Percentiles rank a stretch among this genome's conserved stretches.
These are phyloP conservation scores for Tautogolabrus adspersus DNA, from an alignment of 2,113 vertebrate species.

Conservation along the genomic window DNA sequence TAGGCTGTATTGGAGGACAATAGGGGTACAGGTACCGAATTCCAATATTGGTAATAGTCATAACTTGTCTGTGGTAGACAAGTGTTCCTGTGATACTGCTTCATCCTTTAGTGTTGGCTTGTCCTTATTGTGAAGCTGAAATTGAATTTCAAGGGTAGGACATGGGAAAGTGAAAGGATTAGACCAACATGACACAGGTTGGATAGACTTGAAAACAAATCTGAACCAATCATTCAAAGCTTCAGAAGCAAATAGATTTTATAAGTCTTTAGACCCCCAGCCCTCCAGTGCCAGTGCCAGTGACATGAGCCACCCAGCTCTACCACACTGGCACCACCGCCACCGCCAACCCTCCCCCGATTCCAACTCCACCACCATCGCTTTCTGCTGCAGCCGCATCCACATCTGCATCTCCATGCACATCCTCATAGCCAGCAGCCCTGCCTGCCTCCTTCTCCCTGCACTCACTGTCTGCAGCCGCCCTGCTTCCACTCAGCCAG, in stretches of 20 bases:
- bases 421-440: conserved; percentile 63
- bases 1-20: too few relatives aligned
- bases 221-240: conserved; percentile 2
- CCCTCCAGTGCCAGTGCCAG: conserved; percentile 2
- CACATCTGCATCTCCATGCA: conserved; percentile 74
- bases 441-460: conserved; percentile 54
- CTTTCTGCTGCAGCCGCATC: conserved; percentile 58
- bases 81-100: not conserved
- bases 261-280: not conserved
- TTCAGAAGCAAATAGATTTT: not conserved
- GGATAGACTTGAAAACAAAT: conserved; percentile 17
- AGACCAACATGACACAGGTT: not conserved
- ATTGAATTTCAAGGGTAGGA: not conserved
- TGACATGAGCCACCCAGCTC: conserved; percentile 71
- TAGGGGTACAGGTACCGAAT: too few relatives aligned
- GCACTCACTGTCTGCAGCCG: conserved; percentile 59
- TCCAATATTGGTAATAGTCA: too few relatives aligned
- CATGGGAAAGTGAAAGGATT: not conserved
- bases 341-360: conserved; percentile 25
- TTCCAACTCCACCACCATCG: conserved; percentile 44
- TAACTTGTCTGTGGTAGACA: too few relatives aligned
- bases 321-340: conserved; percentile 57
- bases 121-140: not conserved
- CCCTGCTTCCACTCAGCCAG: conserved; percentile 47
- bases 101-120: not conserved